Evolutionary conservation across 1,140 invertebrate genomes (phyloP), one percentile per base, ranked within the genome.

Genomic region (Lamellibrachia luymesi): DNA sequence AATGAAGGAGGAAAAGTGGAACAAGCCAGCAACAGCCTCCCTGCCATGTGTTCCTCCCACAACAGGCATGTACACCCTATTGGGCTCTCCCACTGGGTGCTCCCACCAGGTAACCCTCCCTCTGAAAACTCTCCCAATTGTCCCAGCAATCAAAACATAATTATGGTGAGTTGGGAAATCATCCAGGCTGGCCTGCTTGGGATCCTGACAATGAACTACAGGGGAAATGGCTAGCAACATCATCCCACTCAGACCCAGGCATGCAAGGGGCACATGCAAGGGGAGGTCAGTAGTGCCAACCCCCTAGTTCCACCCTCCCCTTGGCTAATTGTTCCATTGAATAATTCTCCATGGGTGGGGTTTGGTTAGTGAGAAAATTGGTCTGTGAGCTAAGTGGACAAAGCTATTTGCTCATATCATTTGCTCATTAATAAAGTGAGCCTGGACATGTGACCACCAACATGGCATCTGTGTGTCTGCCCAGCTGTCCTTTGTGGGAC

Each of bases 191-290:
- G 13, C 64, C 7, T 38, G 5, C 6, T 17, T 80, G 0, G 64
- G 64, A 80, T 80, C 64, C 64, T 80, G 64, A 80, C 64, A 80
- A 80, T 22, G 64, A 22, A 80, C 2, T 8, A 22, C 7, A 2
- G 25, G 64, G 64, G 64, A 80, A 80, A 80, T 22, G 17, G 17
- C 64, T 22, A 80, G 64, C 7, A 2, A 8, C 64, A 80, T 80
- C 64, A 10, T 22, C 64, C 25, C 13, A 80, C 64, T 22, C 6
- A 80, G 64, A 38, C 64, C 64, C 5, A 22, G 64, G 64, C 64
- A 80, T 80, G 64, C 64, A 80, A 80, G 64, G 64, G 64, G 64
- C 64, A 80, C 64, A 80, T 80, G 64, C 64, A 80, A 80, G 64
- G 64, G 64, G 64, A 22, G 64, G 64, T 10, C 13, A 80, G 64